These are phyloP conservation scores for Frankliniella fusca DNA, from an alignment of 2,888 invertebrate genomes.

Conservation along the genomic window DNA sequence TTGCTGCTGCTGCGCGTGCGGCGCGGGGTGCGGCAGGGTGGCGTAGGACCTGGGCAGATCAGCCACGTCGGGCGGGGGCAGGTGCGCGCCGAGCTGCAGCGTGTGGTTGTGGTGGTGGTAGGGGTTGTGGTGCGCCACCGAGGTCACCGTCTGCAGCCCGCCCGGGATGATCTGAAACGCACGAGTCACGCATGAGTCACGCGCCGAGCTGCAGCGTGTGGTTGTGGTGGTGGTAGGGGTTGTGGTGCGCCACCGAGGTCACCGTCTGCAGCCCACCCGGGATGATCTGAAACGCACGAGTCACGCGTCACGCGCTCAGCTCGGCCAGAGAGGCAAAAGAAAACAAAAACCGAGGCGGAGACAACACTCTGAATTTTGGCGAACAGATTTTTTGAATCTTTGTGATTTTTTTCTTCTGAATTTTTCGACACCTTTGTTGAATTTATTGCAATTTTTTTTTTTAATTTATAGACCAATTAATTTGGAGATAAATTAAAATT, in stretches of 20 bases:
- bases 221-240: constrained; percentile 19
- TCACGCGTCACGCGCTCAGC: neutral
- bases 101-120: constrained; percentile 24
- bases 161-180: neutral
- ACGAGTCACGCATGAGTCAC: neutral
- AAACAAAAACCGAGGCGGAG: too few relatives aligned
- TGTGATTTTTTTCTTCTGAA: too few relatives aligned
- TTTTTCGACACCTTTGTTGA: too few relatives aligned
- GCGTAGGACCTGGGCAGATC: constrained; percentile 14
- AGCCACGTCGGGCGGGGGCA: constrained; percentile 14
- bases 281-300: neutral
- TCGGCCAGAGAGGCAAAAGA: neutral
- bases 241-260: constrained; percentile 7
- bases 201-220: constrained; percentile 15
- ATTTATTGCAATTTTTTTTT: too few relatives aligned
- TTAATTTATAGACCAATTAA: too few relatives aligned
- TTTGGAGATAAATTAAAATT: too few relatives aligned
- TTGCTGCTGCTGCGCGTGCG: neutral
- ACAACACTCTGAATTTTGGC: too few relatives aligned
- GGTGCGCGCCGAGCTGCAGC: constrained; percentile 15
- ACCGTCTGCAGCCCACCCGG: constrained; percentile 16
- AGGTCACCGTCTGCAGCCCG: constrained; percentile 15
- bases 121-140: constrained; percentile 7
- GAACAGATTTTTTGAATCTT: too few relatives aligned
- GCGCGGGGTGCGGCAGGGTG: constrained; percentile 14